These are phyloP conservation scores for Elgaria multicarinata DNA, from an alignment of 2,113 vertebrate species.

Conservation along the genomic window DNA sequence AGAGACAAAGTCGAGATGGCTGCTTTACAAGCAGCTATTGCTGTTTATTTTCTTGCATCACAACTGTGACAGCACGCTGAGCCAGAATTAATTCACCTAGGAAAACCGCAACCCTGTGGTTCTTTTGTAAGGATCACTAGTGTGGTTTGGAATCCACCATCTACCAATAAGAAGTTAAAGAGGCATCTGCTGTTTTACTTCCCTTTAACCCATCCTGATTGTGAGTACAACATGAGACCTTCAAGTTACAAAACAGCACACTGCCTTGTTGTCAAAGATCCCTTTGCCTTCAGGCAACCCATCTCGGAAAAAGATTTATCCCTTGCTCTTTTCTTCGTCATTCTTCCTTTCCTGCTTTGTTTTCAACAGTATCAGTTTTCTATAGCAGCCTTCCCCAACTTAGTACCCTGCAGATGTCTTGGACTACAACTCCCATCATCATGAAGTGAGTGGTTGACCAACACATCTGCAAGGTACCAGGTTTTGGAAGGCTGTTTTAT, in stretches of 20 bases:
- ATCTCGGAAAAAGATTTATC: not conserved
- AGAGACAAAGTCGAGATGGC: not conserved
- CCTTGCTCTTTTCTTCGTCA: not conserved
- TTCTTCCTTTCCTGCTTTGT: not conserved
- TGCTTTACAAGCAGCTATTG: not conserved
- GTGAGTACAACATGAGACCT: not conserved
- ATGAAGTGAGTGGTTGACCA: too few relatives aligned
- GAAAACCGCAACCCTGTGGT: not conserved
- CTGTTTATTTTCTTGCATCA: not conserved
- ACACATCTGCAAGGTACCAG: too few relatives aligned
- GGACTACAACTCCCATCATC: not conserved
- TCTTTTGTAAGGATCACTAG: not conserved
- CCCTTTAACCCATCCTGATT: not conserved
- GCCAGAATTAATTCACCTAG: not conserved
- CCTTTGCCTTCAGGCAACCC: not conserved
- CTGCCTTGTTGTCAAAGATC: not conserved
- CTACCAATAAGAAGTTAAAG: not conserved
- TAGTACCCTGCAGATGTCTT: not conserved
- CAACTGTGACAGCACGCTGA: not conserved
- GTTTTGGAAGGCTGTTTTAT: too few relatives aligned
- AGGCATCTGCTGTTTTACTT: not conserved
- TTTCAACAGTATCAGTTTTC: not conserved
- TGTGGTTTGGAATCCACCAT: not conserved
- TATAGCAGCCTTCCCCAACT: not conserved
- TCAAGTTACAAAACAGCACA: not conserved